Conservation (phyloP, 2,888 invertebrate species). For the Cordilura impudica region DNA sequence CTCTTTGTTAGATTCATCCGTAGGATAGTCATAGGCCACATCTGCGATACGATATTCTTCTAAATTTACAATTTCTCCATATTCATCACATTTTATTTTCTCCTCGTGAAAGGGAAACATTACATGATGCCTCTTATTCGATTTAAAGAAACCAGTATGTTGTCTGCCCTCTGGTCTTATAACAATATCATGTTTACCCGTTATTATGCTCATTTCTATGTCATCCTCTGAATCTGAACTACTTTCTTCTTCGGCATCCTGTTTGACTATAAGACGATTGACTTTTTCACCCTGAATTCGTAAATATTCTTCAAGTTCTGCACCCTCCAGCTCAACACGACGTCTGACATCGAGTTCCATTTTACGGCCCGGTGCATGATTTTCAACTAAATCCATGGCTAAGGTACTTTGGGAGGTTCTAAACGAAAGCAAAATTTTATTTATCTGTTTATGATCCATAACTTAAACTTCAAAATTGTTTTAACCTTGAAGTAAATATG, state of each 20-base stretch:
- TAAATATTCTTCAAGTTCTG: slow-evolving; percentile 87
- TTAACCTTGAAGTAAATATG: slow-evolving; percentile 90
- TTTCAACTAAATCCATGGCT: slow-evolving; percentile 88
- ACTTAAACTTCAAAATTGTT: not conserved
- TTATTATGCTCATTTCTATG: slow-evolving; percentile 89
- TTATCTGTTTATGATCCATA: not conserved
- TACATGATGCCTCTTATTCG: slow-evolving; percentile 93
- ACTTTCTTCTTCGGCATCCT: slow-evolving; percentile 83
- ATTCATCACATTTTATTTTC: slow-evolving; percentile 94
- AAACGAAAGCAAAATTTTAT: slow-evolving; percentile 18
- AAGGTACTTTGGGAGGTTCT: slow-evolving; percentile 90
- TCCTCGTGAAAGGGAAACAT: slow-evolving; percentile 98
- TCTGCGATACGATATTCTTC: slow-evolving; percentile 94
- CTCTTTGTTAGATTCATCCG: slow-evolving; percentile 74
- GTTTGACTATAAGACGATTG: slow-evolving; percentile 74
- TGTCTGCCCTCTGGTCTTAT: slow-evolving; percentile 86
- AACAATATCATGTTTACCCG: slow-evolving; percentile 92
- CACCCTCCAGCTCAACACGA: slow-evolving; percentile 86
- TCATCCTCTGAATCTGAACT: slow-evolving; percentile 91
- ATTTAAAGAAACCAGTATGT: slow-evolving; percentile 90
- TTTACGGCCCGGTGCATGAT: slow-evolving; percentile 84
- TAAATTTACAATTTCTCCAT: slow-evolving; percentile 95
- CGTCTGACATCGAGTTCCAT: slow-evolving; percentile 85
- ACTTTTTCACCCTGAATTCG: slow-evolving; percentile 82
- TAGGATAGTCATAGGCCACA: slow-evolving; percentile 76